These are phyloP conservation scores for Plectropomus leopardus DNA, from an alignment of 2,113 vertebrate species.

Conservation along the genomic window DNA sequence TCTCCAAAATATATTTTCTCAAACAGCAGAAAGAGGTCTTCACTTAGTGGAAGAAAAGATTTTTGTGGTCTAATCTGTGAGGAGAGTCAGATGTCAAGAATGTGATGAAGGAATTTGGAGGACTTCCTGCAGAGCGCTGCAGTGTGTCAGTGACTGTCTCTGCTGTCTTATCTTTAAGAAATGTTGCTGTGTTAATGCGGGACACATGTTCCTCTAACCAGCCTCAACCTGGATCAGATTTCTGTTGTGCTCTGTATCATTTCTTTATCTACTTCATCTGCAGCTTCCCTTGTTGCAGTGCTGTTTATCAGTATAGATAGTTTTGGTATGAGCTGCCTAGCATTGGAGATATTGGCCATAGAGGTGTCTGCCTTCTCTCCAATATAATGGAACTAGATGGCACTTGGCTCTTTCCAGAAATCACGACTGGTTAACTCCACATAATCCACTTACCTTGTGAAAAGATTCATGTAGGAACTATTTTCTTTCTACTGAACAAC, in stretches of 20 bases:
- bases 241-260: neutral
- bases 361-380: too few relatives aligned
- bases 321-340: too few relatives aligned
- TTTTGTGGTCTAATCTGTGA: conserved; percentile 28
- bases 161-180: conserved; percentile 20
- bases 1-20: neutral
- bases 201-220: neutral
- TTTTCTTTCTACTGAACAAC: too few relatives aligned
- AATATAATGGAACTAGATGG: too few relatives aligned
- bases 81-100: conserved; percentile 57
- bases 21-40: neutral
- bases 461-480: too few relatives aligned
- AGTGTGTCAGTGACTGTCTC: neutral
- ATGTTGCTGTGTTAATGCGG: neutral
- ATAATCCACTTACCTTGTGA: too few relatives aligned
- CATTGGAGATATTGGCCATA: too few relatives aligned
- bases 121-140: conserved; percentile 33
- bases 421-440: too few relatives aligned
- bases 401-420: too few relatives aligned
- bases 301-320: too few relatives aligned
- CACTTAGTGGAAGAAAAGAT: neutral
- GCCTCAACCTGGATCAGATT: conserved; percentile 5
- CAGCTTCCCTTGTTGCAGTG: neutral
- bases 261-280: neutral
- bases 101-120: conserved; percentile 45